Base-by-base conservation (phyloP, 2,888 invertebrate species). In the Apotomis turbidana region DNA sequence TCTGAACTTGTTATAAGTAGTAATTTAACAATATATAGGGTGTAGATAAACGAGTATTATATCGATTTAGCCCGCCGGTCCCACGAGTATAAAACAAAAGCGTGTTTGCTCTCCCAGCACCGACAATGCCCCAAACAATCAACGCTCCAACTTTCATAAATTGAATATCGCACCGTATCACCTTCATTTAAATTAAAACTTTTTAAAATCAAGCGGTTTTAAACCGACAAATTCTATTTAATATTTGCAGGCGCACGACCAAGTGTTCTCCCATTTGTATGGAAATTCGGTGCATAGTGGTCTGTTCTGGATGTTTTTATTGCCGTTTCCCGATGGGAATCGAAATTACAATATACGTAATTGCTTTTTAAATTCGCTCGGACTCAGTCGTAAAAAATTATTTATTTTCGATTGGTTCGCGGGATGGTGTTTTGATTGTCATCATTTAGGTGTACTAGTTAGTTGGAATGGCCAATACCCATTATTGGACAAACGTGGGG, bases 251-350 rank as follows among this genome's bases (percentile, higher is more conserved):
- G 44, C 57, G 13, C 58, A 51, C 55, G 13, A 52, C 58, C 59
- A 68, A 5, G 12, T 52, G 12, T 52, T 4, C 13, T 13, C 59
- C 59, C 38, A 59, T 68, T 59, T 59, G 68, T 68, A 68, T 68
- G 68, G 58, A 41, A 59, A 68, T 68, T 41, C n/a, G 13, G 27
- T 67, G 58, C 66, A 68, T 68, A 68, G 68, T 59, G 51, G 66
- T 4, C 10, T 59, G 9, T 4, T 55, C 41, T 10, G 51, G 10
- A 13, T 57, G 67, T 59, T 68, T 68, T 68, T 68, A 68, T 27
- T 13, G 51, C 62, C 36, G n/a, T 44, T 57, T 44, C 67, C 46
- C 67, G 49, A 51, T 49, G 49, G 49, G 49, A 67, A 58, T 10
- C 13, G 15, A 49, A 59, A 68, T 52, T 59, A 68, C 58, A 67